Base-by-base conservation (phyloP, 1,140 invertebrate genomes). In the Calliopsis andreniformis region DNA sequence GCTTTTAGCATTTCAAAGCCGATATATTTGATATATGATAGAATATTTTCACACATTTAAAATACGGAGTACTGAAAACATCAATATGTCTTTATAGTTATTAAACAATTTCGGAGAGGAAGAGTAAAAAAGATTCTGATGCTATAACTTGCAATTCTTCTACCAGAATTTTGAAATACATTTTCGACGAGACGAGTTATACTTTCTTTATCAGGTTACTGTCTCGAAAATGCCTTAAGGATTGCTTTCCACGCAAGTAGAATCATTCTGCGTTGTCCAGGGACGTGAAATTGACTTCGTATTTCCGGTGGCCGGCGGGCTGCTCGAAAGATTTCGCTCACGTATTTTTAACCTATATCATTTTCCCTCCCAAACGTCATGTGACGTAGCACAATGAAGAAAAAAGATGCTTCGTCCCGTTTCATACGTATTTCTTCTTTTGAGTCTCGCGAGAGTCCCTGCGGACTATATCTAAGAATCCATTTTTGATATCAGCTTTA, bases 341-440 rank as follows among this genome's bases (percentile, higher is more conserved):
- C 87, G 86, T 86, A 86, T 75, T 84, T 86, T 87, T 81, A 78
- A 86, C 71, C 86, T 86, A 87, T 81, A 85, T 87, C 85, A 88
- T 88, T 83, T 88, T 79, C 73, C 73, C 68, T 80, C 75, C 81
- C 73, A 45, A 82, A 83, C 59, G 72, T 83, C 79, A 80, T 72
- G 63, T 28, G 76, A 77, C 67, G 69, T 62, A 64, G 72, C 45
- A 47, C 45, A 18, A n/a, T 39, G 30, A 30, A 43, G 18, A 85
- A 73, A 76, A 73, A 43, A 18, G 30, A 42, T n/a, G 42, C 43
- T 47, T 66, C 67, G 25, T 45, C 35, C 51, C 53, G 55, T 49
- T 61, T 83, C 80, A 80, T 75, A 80, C 66, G 63, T 80, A 73
- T 80, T 80, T 58, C 45, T 47, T 63, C 73, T 56, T 68, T 32